phyloP scores from a whole-genome alignment of 2,797 vertebrate genomes.

The Tiaroga cobitis region DNA sequence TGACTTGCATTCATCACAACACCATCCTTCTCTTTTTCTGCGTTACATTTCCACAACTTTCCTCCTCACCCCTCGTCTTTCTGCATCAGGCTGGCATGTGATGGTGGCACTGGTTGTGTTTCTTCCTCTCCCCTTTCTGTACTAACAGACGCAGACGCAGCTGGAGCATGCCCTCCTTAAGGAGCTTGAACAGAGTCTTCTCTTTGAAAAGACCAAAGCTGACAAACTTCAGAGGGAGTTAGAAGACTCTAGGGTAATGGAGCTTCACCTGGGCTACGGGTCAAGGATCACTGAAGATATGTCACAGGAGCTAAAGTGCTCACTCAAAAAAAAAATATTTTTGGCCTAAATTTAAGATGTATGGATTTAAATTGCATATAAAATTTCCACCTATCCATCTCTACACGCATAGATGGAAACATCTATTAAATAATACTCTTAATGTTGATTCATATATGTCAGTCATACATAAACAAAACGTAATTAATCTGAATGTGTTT shows the following conservation, averaged over 20 bases:
- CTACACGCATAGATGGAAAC: neutral
- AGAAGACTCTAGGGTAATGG: conserved; percentile 97
- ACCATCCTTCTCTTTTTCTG: conserved; percentile 17
- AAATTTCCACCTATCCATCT: neutral
- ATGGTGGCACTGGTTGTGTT: conserved; percentile 99
- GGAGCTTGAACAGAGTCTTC: conserved; percentile 94
- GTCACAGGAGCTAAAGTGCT: neutral
- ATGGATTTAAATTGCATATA: neutral
- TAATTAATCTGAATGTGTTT: neutral
- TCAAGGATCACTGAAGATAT: conserved; percentile 17
- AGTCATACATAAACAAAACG: neutral
- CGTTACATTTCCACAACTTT: conserved; percentile 16
- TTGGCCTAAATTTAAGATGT: neutral
- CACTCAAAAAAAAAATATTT: neutral
- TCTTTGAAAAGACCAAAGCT: conserved; percentile 98
- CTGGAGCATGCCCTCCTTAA: conserved; percentile 95
- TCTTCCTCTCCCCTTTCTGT: conserved; percentile 98
- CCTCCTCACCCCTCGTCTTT: conserved; percentile 63
- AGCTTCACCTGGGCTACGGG: conserved; percentile 80
- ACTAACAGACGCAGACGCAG: conserved; percentile 98
- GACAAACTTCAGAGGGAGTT: conserved; percentile 99
- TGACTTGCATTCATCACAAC: conserved; percentile 58
- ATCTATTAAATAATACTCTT: neutral
- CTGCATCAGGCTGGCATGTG: conserved; percentile 95
- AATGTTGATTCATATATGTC: neutral